phyloP scores from a whole-genome alignment of 1,140 invertebrate genomes.

The Zaprionus africanus region DNA sequence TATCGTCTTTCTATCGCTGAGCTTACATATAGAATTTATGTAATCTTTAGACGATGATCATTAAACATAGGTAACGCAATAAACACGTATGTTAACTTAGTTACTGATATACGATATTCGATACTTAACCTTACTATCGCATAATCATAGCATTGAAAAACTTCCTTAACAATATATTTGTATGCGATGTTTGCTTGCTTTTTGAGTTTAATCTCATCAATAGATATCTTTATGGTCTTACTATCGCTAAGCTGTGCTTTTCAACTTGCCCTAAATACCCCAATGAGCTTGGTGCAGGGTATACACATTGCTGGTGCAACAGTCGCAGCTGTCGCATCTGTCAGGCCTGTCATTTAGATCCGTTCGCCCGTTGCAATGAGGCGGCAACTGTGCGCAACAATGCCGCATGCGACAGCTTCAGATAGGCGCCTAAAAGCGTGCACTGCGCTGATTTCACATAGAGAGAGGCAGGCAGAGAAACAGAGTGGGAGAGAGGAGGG shows the following conservation, averaged over 20 bases:
- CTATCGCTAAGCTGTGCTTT: background rate
- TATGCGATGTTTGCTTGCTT: background rate
- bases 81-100: no score
- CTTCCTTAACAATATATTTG: background rate
- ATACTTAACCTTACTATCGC: no score
- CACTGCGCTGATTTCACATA: constrained; percentile 43
- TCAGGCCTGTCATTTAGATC: constrained; percentile 41
- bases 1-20: no score
- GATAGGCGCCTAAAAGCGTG: constrained; percentile 36
- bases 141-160: no score
- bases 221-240: background rate
- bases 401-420: constrained; percentile 34
- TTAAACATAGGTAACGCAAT: no score
- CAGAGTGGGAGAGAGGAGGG: background rate
- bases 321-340: constrained; percentile 27
- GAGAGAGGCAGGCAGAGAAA: constrained; percentile 4
- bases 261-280: background rate
- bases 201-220: background rate
- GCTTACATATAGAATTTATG: no score
- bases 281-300: background rate
- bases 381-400: constrained; percentile 29
- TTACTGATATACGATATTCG: no score
- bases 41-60: no score
- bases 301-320: constrained; percentile 17
- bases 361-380: constrained; percentile 26